A percentile compares a stretch with the other conserved stretches of the same genome.
Evolutionary conservation across 2,113 vertebrate genomes (phyloP).

Genomic region (Gavialis gangeticus): DNA sequence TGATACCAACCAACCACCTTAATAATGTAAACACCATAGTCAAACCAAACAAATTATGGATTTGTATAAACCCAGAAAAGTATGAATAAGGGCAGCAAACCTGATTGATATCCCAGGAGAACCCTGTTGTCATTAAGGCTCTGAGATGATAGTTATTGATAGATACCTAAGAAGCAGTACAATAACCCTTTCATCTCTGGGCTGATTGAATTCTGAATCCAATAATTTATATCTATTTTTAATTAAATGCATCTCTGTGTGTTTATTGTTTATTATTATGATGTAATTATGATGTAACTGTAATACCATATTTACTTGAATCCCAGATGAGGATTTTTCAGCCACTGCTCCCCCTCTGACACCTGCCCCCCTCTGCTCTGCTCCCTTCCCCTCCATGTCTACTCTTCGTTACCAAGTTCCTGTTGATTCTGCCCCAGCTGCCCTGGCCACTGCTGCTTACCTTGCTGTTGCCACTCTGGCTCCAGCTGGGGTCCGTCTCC

Average conservation of each 20-base stretch:
- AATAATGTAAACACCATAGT: not conserved
- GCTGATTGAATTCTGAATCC: not conserved
- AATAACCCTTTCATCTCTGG: not conserved
- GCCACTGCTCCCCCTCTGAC: too few species aligned
- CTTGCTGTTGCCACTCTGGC: too few species aligned
- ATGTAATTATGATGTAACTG: too few species aligned
- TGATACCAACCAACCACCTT: not conserved
- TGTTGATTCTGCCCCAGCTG: too few species aligned
- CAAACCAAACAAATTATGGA: not conserved
- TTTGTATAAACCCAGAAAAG: not conserved
- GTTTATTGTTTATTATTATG: not conserved
- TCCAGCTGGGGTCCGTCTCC: too few species aligned
- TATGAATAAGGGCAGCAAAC: not conserved
- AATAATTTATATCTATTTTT: not conserved
- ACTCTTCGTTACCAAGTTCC: too few species aligned
- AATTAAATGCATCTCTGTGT: not conserved
- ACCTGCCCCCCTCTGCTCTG: too few species aligned
- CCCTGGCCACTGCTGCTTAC: too few species aligned
- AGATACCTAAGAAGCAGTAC: not conserved
- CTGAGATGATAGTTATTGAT: not conserved
- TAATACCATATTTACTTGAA: too few species aligned
- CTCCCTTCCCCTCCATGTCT: too few species aligned
- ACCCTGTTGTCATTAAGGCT: rapidly evolving
- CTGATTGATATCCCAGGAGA: not conserved
- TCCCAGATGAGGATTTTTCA: too few species aligned